phyloP scores from a whole-genome alignment of 2,888 invertebrate genomes.

The Seira ritae region DNA sequence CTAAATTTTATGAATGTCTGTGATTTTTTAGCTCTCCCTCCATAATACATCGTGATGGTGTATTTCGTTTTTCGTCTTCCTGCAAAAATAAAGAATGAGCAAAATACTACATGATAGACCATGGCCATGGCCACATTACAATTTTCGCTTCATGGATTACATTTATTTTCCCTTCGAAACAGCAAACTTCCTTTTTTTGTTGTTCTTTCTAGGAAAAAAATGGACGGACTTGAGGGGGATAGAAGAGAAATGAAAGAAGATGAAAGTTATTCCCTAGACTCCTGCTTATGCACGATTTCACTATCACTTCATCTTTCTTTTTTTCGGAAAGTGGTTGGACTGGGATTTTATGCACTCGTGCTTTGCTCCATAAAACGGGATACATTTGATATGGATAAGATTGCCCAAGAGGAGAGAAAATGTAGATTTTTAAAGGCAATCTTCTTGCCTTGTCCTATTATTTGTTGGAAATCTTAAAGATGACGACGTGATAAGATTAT shows the following conservation, averaged over 20 bases:
- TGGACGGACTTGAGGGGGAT: constrained; percentile 24
- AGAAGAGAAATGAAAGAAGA: constrained; percentile 29
- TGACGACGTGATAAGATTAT: too few relatives aligned
- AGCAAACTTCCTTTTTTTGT: not conserved
- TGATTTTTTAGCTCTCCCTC: too few relatives aligned
- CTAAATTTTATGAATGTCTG: too few relatives aligned
- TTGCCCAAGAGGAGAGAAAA: too few relatives aligned
- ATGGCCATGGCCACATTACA: too few relatives aligned
- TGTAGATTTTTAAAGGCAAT: too few relatives aligned
- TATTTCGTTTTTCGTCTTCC: not conserved
- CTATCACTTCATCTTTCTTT: constrained; percentile 54
- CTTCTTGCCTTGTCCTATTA: too few relatives aligned
- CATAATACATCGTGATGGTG: not conserved
- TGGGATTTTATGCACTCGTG: constrained; percentile 25
- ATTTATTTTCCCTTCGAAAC: not conserved
- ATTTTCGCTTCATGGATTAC: too few relatives aligned
- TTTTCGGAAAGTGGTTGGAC: not conserved
- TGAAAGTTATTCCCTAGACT: constrained; percentile 59
- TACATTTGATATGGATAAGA: too few relatives aligned
- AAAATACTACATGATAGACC: not conserved
- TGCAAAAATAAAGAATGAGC: not conserved
- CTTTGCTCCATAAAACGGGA: too few relatives aligned
- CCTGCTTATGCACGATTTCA: constrained; percentile 62
- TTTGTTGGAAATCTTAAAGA: too few relatives aligned
- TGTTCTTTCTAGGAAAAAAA: constrained; percentile 16